Evolutionary conservation across 2,113 vertebrate genomes (phyloP).

Genomic region (Nannobrachium achirus): DNA sequence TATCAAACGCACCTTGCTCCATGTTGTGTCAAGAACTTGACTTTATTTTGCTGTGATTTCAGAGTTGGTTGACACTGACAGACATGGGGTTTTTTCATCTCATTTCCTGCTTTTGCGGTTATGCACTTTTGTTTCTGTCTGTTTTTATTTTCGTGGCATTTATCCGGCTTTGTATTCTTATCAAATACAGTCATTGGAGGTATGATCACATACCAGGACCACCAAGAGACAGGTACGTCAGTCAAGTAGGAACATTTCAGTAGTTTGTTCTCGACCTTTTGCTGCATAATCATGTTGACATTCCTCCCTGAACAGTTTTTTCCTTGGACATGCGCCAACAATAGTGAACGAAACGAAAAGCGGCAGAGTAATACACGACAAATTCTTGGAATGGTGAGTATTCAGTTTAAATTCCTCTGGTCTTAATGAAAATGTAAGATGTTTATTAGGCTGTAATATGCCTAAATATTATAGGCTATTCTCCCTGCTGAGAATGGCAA

Average conservation of each 20-base stretch:
- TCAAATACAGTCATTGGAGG: constrained; percentile 72
- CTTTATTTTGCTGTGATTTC: neutral
- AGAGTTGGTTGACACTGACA: no score
- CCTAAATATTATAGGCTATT: no score
- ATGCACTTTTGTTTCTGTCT: constrained; percentile 34
- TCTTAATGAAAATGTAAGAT: no score
- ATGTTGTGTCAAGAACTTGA: neutral
- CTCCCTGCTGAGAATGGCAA: no score
- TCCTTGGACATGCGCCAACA: constrained; percentile 53
- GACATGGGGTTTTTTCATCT: constrained; percentile 8
- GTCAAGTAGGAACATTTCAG: no score
- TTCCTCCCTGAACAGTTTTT: constrained; percentile 49
- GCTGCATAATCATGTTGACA: no score
- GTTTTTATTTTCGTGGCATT: constrained; percentile 14
- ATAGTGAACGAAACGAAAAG: constrained; percentile 4
- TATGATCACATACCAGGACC: constrained; percentile 83
- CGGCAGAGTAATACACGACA: constrained; percentile 18
- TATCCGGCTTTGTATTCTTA: constrained; percentile 72
- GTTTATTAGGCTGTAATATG: no score
- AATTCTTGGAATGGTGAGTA: constrained; percentile 65
- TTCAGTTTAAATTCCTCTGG: no score
- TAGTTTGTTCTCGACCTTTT: no score
- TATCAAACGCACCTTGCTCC: no score
- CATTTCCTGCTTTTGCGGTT: neutral
- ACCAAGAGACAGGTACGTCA: constrained; percentile 81